Evolutionary conservation across 2,113 vertebrate species (phyloP).

Genomic region (Pelusios castaneus): DNA sequence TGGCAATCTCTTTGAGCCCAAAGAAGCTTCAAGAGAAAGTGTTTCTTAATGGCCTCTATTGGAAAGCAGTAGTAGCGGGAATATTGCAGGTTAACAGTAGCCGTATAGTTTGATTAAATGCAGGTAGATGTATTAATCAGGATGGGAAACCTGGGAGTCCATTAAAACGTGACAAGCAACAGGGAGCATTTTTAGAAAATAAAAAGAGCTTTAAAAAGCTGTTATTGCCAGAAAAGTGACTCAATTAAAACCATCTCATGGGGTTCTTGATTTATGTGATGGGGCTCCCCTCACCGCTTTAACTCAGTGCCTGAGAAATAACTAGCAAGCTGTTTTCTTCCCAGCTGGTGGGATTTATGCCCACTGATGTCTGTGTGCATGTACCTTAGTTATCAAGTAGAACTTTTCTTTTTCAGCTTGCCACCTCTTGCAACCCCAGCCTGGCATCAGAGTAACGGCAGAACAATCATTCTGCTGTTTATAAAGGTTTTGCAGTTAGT

Average conservation of each 20-base stretch:
- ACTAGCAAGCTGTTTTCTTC: accelerated
- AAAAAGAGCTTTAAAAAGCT: background rate
- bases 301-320: background rate
- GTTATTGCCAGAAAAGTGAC: background rate
- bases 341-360: background rate
- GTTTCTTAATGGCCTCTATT: background rate
- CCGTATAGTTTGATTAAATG: background rate
- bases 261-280: background rate
- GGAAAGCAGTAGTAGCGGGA: background rate
- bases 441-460: too few species aligned
- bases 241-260: background rate
- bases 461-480: background rate
- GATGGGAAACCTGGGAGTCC: too few species aligned
- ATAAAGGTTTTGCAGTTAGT: background rate
- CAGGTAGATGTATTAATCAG: background rate
- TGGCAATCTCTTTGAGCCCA: background rate
- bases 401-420: background rate
- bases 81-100: background rate
- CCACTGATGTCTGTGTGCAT: background rate
- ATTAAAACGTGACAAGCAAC: background rate
- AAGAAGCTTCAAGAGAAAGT: background rate
- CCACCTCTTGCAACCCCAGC: background rate
- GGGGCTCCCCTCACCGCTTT: background rate
- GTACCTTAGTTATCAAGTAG: conserved; percentile 14
- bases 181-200: background rate